Conservation (phyloP, 2,113 vertebrate species). For the Anthoscopus minutus region DNA sequence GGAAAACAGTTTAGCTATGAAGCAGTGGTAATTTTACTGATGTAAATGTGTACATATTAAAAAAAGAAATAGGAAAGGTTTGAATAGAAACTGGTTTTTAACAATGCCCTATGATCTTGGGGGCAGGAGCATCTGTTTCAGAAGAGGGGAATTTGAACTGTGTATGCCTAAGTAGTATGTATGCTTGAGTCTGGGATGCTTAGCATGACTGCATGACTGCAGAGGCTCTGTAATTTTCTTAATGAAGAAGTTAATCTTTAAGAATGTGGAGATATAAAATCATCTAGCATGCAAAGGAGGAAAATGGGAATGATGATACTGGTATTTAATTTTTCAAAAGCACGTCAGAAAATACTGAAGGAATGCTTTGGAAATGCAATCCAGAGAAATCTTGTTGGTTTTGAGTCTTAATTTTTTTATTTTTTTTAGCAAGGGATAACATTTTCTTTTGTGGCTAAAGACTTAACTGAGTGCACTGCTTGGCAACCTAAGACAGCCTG, state of each 20-base stretch:
- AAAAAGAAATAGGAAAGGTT: neutral
- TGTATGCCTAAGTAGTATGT: neutral
- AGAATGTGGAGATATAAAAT: neutral
- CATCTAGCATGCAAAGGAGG: neutral
- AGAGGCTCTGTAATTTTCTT: neutral
- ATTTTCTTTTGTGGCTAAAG: neutral
- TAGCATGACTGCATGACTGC: neutral
- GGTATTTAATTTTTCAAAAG: neutral
- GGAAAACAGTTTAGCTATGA: neutral
- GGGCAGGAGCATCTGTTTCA: neutral
- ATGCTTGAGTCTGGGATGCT: neutral
- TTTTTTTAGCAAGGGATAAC: neutral
- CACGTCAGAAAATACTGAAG: neutral
- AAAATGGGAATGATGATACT: neutral
- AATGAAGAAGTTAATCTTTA: neutral
- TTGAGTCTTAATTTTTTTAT: neutral
- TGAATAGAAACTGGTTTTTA: neutral
- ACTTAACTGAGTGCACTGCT: neutral
- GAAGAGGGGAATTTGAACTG: neutral
- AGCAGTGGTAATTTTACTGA: neutral
- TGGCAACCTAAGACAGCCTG: neutral
- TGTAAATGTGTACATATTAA: neutral
- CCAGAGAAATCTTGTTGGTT: neutral
- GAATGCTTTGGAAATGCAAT: neutral
- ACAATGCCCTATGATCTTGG: neutral